phyloP scores from a whole-genome alignment of 30 jellyfish, hydroid and myxozoan genomes.

The Rhopilema esculentum region DNA sequence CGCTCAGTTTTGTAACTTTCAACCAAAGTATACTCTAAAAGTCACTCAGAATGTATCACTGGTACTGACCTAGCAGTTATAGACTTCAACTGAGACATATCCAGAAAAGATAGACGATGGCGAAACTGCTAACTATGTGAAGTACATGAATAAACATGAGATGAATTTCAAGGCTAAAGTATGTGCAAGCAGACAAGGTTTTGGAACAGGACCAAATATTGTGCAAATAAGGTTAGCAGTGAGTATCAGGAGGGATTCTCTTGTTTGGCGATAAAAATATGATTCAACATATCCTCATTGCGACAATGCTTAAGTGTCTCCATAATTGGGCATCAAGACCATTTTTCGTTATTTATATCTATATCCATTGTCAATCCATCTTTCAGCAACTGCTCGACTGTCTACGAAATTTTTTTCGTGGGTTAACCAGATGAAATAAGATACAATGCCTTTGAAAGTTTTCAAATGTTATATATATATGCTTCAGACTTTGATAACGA shows the following conservation, averaged over 20 bases:
- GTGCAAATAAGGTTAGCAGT: not conserved
- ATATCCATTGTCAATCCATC: not conserved
- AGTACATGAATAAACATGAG: not conserved
- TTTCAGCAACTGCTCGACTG: not conserved
- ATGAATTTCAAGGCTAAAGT: not conserved
- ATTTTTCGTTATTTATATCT: not conserved
- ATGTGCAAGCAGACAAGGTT: not conserved
- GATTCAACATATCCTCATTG: not conserved
- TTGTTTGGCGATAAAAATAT: not conserved
- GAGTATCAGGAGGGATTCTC: not conserved
- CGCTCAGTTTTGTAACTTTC: too few species aligned
- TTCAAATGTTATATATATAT: not conserved
- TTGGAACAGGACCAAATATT: not conserved
- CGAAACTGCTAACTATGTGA: not conserved
- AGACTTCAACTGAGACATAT: too few species aligned
- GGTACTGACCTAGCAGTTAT: too few species aligned
- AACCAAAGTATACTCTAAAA: too few species aligned
- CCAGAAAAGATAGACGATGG: not conserved
- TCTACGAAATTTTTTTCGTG: not conserved
- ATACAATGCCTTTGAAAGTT: constrained; percentile 8
- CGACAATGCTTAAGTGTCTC: not conserved
- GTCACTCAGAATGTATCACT: too few species aligned
- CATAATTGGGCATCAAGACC: not conserved
- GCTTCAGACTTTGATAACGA: constrained; percentile 5
- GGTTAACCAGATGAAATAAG: not conserved